A percentile compares a stretch with the other conserved stretches of the same genome.
phyloP scores from a whole-genome alignment of 2,113 vertebrate species.

The Chitala chitala region DNA sequence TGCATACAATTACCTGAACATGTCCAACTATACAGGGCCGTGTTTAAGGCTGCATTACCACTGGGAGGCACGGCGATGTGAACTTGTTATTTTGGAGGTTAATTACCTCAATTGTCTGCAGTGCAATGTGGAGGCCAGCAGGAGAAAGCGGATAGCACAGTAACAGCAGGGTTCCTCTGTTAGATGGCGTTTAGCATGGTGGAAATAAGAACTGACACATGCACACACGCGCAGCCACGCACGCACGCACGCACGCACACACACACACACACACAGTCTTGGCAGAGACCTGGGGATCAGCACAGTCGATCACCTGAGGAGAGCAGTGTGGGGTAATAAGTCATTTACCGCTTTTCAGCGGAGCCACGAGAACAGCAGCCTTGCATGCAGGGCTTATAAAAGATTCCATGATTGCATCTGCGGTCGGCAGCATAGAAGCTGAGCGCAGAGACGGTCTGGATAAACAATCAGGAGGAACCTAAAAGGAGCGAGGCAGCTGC shows the following conservation, averaged over 20 bases:
- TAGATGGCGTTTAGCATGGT: not conserved
- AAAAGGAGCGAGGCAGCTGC: not conserved
- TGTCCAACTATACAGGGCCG: not conserved
- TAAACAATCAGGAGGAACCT: constrained; percentile 11
- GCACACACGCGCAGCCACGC: not conserved
- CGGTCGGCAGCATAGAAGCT: not conserved
- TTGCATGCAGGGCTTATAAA: not conserved
- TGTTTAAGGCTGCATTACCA: not conserved
- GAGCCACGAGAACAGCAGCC: not conserved
- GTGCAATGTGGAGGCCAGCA: not conserved
- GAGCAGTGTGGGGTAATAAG: constrained; percentile 12
- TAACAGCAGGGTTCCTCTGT: not conserved
- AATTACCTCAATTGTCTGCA: not conserved
- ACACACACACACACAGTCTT: not conserved
- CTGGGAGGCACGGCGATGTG: not conserved
- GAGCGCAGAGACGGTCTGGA: not conserved
- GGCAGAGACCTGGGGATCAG: not conserved
- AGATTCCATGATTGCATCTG: constrained; percentile 16
- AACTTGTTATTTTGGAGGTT: not conserved
- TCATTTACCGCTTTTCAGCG: constrained; percentile 13
- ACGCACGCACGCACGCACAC: not conserved
- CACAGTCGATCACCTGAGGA: not conserved
- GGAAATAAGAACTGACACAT: not conserved
- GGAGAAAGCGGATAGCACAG: not conserved
- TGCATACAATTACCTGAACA: not conserved